Base-by-base conservation (phyloP, 2,888 invertebrate genomes). In the Xestia sexstrigata region DNA sequence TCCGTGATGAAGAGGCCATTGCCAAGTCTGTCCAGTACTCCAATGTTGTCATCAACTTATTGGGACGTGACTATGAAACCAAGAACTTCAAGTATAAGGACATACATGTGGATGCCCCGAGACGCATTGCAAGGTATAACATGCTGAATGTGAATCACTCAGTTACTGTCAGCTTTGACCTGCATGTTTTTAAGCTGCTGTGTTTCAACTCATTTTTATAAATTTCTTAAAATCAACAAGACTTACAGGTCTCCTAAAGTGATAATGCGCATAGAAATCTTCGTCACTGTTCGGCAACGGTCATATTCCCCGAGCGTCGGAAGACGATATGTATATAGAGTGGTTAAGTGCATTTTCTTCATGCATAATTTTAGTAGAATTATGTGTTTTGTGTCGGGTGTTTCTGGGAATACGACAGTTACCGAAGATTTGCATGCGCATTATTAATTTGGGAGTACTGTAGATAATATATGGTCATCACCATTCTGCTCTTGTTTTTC, bases 41-140 rank as follows among this genome's bases (percentile, higher is more conserved):
- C 2, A 99, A 99, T 96, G 99, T 99, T 72, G 99, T 99, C 1
- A 98, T 99, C 86, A 99, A 99, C 94, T 97, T 99, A 78, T 97
- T 99, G 84, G 99, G 99, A 8, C 97, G 98, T 60, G 98, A 99
- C 88, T 99, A 98, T 97, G 99, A 99, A 94, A 99, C 99, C 0
- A 98, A 97, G 95, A 99, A 99, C 94, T 99, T 98, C 91, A 98
- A 97, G 74, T 99, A 97, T 92, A 96, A 98, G 75, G 99, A 99
- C 96, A 99, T 99, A 0, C 97, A 99, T 97, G 98, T 98, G 0
- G 97, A 98, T 26, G 99, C 99, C 17, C 98, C 99, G 0, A 97
- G 98, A 62, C 97, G 97, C 23, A 95, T 99, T 91, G 99, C 99
- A 11, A 97, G 98, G 97, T 97, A 88, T 76, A 20, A 35, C 17